Percentiles rank a stretch among this genome's conserved stretches.
phyloP scores from a whole-genome alignment of 2,888 invertebrate genomes.

The Sinhomidia bicolor region DNA sequence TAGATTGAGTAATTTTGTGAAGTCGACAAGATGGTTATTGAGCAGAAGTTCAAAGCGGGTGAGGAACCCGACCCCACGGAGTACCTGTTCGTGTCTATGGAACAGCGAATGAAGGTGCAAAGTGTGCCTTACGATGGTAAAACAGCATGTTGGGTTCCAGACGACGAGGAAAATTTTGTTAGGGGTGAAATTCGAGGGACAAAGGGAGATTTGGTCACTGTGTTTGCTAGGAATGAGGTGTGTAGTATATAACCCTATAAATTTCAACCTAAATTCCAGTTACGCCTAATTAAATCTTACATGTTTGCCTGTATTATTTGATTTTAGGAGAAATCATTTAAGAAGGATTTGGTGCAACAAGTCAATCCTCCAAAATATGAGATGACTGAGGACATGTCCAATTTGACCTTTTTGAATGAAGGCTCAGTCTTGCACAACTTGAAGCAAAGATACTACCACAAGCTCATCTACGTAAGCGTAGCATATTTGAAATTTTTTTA shows the following conservation, averaged over 20 bases:
- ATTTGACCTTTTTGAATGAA: slow-evolving; percentile 99
- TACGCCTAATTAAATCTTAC: background rate
- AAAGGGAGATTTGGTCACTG: slow-evolving; percentile 97
- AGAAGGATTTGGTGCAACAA: slow-evolving; percentile 96
- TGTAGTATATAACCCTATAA: background rate
- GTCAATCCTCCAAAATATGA: slow-evolving; percentile 99
- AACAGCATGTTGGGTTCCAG: slow-evolving; percentile 99
- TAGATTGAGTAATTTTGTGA: slow-evolving; percentile 22
- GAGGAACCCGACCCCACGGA: slow-evolving; percentile 96
- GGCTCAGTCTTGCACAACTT: slow-evolving; percentile 99
- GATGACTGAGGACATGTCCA: slow-evolving; percentile 99
- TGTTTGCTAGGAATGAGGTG: slow-evolving; percentile 64
- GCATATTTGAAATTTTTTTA: no score
- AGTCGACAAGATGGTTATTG: slow-evolving; percentile 75
- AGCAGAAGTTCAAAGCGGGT: slow-evolving; percentile 76
- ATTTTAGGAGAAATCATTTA: slow-evolving; percentile 93
- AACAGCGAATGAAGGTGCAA: slow-evolving; percentile 98
- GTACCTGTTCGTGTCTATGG: slow-evolving; percentile 96
- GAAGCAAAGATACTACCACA: slow-evolving; percentile 97
- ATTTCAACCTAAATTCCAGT: no score
- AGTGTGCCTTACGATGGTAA: slow-evolving; percentile 99
- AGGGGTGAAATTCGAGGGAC: slow-evolving; percentile 99
- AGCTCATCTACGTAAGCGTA: slow-evolving; percentile 99
- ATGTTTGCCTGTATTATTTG: background rate
- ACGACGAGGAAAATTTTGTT: slow-evolving; percentile 98